Evolutionary conservation across 2,797 vertebrate genomes (phyloP), one percentile per base, ranked within the genome.

Genomic region (Hoplostethus atlanticus): DNA sequence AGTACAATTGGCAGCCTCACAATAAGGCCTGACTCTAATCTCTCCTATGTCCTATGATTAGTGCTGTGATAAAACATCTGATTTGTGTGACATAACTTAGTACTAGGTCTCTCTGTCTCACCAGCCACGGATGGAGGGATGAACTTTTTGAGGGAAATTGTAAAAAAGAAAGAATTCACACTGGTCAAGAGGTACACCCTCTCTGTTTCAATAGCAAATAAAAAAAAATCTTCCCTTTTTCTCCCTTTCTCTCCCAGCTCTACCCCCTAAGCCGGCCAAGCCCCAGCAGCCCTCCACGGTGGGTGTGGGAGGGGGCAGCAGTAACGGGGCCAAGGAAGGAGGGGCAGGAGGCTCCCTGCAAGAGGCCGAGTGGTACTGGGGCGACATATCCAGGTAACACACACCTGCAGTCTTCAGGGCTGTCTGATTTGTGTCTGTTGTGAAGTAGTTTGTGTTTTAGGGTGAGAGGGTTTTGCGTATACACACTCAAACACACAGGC

Each of bases 351-450:
- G 93, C 44, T 94, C 95, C 50, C 95, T 99, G 87, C 97, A 97
- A 76, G 97, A 99, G 81, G 97, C 97, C 0, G 98, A 99, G 81
- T 99, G 98, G 98, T 99, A 99, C 92, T 99, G 97, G 98, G 98
- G 98, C 4, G 98, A 99, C 90, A 98, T 99, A 89, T 98, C 98
- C 89, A 97, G 98, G 97, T 98, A 95, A 47, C 15, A 36, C 70
- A 63, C n/a, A 17, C 40, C 42, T 62, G 60, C 66, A 70, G 13
- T 5, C 28, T 44, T 3, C 42, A 44, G 34, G 34, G 42, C 9
- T 5, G 52, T 25, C 17, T 25, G 21, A 25, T 54, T 6, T 30
- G 17, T 54, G 17, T 28, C 52, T 54, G 21, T 11, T 54, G 21
- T 54, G 21, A 25, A n/a, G 34, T 28, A 17, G 52, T 54, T 8